Evolutionary conservation across 2,888 invertebrate species (phyloP).

Genomic region (Protophormia terraenovae): DNA sequence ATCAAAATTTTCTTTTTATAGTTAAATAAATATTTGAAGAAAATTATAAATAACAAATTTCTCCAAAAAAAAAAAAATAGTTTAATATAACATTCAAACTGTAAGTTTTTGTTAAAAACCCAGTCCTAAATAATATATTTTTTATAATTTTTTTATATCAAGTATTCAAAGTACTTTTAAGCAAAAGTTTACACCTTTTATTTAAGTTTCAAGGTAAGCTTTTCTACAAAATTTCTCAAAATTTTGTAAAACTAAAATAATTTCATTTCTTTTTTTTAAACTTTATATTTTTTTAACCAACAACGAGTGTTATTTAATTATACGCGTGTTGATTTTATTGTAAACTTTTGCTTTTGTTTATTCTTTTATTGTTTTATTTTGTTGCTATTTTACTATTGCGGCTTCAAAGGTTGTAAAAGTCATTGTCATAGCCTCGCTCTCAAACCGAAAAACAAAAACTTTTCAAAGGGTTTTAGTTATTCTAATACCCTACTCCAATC

Average conservation of each 20-base stretch:
- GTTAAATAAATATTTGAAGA: no score
- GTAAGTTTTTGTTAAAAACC: no score
- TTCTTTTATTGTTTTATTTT: slow-evolving; percentile 27
- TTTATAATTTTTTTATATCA: no score
- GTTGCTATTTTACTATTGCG: slow-evolving; percentile 70
- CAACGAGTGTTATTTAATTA: slow-evolving; percentile 65
- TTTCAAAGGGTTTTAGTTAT: slow-evolving; percentile 2
- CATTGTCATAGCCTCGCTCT: slow-evolving; percentile 50
- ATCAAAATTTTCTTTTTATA: no score
- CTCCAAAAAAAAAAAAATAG: no score
- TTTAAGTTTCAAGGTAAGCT: slow-evolving; percentile 13
- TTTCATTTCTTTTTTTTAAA: neutral
- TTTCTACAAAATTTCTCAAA: neutral
- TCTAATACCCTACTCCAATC: no score
- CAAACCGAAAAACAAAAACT: neutral
- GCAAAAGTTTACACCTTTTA: neutral
- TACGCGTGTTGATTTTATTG: slow-evolving; percentile 69
- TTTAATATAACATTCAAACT: no score
- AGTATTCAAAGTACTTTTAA: neutral
- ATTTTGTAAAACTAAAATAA: neutral
- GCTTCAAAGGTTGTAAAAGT: slow-evolving; percentile 65
- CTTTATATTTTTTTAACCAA: slow-evolving; percentile 26
- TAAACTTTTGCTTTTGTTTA: slow-evolving; percentile 59
- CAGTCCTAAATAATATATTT: no score
- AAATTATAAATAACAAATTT: no score